Percentiles rank a stretch among this genome's conserved stretches.
phyloP scores from a whole-genome alignment of 2,888 invertebrate species.

The Neocrepidodera transversa region DNA sequence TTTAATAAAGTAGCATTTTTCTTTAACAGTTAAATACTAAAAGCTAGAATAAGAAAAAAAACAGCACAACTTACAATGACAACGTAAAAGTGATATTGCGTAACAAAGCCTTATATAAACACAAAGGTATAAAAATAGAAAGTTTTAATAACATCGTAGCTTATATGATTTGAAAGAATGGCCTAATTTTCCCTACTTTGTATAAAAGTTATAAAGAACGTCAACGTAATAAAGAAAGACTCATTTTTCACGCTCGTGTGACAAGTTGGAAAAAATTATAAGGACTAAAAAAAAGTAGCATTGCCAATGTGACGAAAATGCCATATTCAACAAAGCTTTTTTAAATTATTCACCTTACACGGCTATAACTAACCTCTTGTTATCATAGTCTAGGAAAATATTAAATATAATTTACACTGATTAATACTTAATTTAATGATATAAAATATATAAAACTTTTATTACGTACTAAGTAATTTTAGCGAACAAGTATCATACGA shows the following conservation, averaged over 20 bases:
- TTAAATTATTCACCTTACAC: neutral
- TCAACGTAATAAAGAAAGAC: neutral
- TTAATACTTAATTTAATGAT: too few relatives aligned
- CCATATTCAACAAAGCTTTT: neutral
- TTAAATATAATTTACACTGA: too few relatives aligned
- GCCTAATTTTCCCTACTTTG: neutral
- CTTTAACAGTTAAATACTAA: too few relatives aligned
- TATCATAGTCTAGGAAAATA: neutral
- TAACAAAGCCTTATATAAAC: neutral
- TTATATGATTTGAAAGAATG: neutral
- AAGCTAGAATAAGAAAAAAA: too few relatives aligned
- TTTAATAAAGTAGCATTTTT: too few relatives aligned
- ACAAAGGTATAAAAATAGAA: neutral
- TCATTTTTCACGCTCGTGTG: slow-evolving; percentile 1
- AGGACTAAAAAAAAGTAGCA: neutral
- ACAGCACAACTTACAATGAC: too few relatives aligned
- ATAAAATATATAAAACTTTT: too few relatives aligned
- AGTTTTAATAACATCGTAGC: neutral
- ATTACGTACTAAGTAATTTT: too few relatives aligned
- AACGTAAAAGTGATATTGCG: too few relatives aligned
- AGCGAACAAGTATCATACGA: too few relatives aligned
- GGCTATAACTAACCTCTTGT: neutral
- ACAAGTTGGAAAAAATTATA: slow-evolving; percentile 6
- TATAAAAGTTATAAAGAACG: neutral
- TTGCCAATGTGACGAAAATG: slow-evolving; percentile 3